phyloP scores from a whole-genome alignment of 1,140 invertebrate genomes.

The Mesaphorura yosii region DNA sequence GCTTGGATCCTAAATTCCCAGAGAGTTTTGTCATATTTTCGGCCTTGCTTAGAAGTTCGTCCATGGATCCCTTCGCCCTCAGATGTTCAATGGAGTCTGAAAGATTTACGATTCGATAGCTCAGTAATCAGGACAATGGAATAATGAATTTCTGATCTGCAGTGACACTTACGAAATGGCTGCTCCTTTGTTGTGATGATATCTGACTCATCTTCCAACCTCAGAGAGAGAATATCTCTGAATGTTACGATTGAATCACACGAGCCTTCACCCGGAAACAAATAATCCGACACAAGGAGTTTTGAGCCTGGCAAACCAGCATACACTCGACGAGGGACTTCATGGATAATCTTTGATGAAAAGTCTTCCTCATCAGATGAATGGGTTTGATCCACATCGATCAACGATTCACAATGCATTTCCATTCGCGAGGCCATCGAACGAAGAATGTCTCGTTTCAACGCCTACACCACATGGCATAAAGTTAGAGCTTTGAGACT shows the following conservation, averaged over 20 bases:
- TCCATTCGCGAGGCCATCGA: conserved; percentile 64
- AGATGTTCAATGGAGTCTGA: background rate
- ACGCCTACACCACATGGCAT: conserved; percentile 37
- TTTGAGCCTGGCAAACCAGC: conserved; percentile 51
- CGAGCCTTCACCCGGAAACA: conserved; percentile 68
- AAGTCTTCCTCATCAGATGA: conserved; percentile 31
- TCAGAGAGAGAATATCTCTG: conserved; percentile 57
- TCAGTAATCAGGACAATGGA: background rate
- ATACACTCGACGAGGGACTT: conserved; percentile 64
- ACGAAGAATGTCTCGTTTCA: conserved; percentile 64
- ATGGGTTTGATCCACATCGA: conserved; percentile 59
- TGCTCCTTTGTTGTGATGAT: conserved; percentile 46
- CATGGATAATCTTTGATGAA: conserved; percentile 39
- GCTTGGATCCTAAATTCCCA: background rate
- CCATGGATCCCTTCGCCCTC: conserved; percentile 23
- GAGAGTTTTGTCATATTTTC: too few relatives aligned
- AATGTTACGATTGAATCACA: conserved; percentile 59
- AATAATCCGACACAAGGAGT: conserved; percentile 64
- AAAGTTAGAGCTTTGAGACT: background rate
- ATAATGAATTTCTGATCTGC: too few relatives aligned
- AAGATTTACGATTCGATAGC: background rate
- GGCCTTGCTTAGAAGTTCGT: conserved; percentile 23
- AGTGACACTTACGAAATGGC: conserved; percentile 14
- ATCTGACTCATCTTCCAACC: conserved; percentile 48
- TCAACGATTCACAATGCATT: conserved; percentile 72